A percentile compares a stretch with the other conserved stretches of the same genome.
Conservation (phyloP, 2,797 vertebrate species). For the Rachycentron canadum region DNA sequence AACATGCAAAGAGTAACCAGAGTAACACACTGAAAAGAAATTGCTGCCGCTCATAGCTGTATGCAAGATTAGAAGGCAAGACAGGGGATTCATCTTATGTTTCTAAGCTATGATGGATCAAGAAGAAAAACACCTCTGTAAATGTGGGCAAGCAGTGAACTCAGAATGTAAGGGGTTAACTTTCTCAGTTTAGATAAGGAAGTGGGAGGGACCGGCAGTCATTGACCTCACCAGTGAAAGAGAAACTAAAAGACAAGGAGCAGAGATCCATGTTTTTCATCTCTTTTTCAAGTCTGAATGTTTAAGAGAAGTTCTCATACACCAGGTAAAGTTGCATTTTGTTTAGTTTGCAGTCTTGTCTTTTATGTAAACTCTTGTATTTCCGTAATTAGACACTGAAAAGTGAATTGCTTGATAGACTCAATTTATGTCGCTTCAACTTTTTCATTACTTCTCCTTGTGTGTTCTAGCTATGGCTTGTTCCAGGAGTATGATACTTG, state of each 20-base stretch:
- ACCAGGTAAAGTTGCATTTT: conserved; percentile 48
- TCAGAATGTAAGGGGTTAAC: conserved; percentile 67
- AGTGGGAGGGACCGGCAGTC: conserved; percentile 8
- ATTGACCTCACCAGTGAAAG: conserved; percentile 30
- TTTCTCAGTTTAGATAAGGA: neutral
- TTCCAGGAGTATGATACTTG: conserved; percentile 12
- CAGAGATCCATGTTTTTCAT: accelerated
- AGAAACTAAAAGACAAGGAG: conserved; percentile 47
- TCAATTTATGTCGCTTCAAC: neutral
- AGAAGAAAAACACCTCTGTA: neutral
- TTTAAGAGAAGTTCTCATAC: neutral
- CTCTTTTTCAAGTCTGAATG: neutral
- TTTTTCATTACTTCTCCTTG: neutral
- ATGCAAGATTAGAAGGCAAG: conserved; percentile 26
- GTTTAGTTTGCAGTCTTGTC: neutral
- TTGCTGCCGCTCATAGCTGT: neutral
- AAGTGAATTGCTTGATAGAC: too few relatives aligned
- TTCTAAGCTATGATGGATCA: conserved; percentile 1
- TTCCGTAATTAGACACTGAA: neutral
- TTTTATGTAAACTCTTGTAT: neutral
- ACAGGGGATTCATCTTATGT: neutral
- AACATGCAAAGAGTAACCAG: conserved; percentile 31
- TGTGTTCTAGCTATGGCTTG: conserved; percentile 64
- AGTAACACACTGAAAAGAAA: conserved; percentile 37
- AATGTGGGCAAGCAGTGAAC: neutral